These are phyloP conservation scores for Isotomurus palustris DNA, from an alignment of 2,888 invertebrate species.

Conservation along the genomic window DNA sequence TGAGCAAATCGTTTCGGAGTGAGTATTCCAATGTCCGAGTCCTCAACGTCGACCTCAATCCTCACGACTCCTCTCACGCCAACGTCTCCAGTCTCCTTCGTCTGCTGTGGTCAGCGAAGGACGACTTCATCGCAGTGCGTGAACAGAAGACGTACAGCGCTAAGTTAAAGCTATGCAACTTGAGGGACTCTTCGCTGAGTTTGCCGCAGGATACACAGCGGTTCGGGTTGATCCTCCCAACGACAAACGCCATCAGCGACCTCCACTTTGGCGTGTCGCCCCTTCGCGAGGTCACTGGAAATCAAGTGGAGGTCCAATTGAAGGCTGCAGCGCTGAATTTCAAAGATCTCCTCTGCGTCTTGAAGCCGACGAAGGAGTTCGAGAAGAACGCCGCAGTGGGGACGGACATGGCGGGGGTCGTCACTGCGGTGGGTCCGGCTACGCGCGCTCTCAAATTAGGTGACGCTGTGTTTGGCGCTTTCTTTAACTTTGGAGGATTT, in stretches of 20 bases:
- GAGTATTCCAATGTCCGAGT: background rate
- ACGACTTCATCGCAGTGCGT: too few relatives aligned
- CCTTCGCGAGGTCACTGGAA: background rate
- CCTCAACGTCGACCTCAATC: background rate
- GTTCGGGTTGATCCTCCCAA: slow-evolving; percentile 13
- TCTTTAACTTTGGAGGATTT: background rate
- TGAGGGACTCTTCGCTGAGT: too few relatives aligned
- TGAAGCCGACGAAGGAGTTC: background rate
- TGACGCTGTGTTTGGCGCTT: background rate
- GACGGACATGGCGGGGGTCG: slow-evolving; percentile 6
- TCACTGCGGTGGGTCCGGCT: background rate
- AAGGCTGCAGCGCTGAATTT: slow-evolving; percentile 5
- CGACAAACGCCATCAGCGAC: slow-evolving; percentile 20
- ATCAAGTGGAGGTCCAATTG: slow-evolving; percentile 23
- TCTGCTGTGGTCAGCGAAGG: too few relatives aligned
- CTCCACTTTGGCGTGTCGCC: slow-evolving; percentile 12
- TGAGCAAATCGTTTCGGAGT: background rate
- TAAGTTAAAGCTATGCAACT: too few relatives aligned
- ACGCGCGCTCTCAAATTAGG: background rate
- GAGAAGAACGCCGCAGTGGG: slow-evolving; percentile 1
- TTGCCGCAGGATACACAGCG: slow-evolving; percentile 11
- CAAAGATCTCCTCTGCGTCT: background rate
- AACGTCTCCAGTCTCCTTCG: too few relatives aligned
- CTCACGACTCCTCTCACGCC: background rate
- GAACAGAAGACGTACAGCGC: too few relatives aligned